Conservation (phyloP, 2,113 vertebrate genomes). For the Chlamydotis undulata region DNA sequence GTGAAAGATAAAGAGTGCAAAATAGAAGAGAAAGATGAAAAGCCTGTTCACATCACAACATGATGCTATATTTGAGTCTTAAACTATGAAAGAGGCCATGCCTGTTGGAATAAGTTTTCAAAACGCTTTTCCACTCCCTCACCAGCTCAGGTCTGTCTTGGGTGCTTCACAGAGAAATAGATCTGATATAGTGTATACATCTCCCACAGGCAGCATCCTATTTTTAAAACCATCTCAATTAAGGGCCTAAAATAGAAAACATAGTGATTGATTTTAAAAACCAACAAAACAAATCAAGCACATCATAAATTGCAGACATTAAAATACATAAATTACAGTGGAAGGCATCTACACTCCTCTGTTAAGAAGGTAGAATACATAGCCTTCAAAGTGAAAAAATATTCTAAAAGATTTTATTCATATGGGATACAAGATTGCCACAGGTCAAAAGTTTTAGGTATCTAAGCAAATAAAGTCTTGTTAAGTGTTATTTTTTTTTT, state of each 20-base stretch:
- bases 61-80: background rate
- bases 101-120: background rate
- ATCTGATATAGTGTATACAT: background rate
- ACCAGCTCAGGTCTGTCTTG: background rate
- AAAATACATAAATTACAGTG: background rate
- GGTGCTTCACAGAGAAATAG: background rate
- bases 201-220: background rate
- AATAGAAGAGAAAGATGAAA: background rate
- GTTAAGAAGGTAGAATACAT: background rate
- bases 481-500: background rate
- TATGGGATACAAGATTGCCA: background rate
- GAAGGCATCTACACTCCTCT: background rate
- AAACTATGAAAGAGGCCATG: background rate
- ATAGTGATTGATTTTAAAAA: background rate
- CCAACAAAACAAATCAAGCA: background rate
- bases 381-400: background rate
- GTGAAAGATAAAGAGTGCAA: background rate
- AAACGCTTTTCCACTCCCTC: background rate
- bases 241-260: slow-evolving; percentile 18
- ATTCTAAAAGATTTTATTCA: background rate
- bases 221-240: slow-evolving; percentile 12
- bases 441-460: background rate
- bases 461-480: background rate
- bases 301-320: background rate
- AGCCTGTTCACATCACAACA: background rate